Conservation (phyloP, 2,888 invertebrate genomes). For the Ceriagrion tenellum region DNA sequence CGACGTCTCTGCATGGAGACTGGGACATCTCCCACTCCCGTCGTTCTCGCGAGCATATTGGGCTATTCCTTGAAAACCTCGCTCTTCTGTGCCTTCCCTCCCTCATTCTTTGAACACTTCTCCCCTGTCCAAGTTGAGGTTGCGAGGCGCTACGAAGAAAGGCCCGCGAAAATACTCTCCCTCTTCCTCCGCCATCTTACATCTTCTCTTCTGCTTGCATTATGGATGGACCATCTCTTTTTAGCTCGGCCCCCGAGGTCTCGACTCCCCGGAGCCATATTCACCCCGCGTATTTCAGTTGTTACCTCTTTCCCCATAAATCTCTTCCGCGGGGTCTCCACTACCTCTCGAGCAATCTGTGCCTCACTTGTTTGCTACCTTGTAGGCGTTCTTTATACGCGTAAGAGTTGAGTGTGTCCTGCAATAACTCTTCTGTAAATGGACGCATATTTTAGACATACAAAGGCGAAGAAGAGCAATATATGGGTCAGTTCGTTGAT, state of each 20-base stretch:
- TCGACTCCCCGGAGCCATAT: slow-evolving; percentile 36
- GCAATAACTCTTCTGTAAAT: too few species aligned
- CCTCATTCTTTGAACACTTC: neutral
- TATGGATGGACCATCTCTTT: slow-evolving; percentile 11
- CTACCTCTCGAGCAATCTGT: neutral
- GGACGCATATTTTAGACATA: too few species aligned
- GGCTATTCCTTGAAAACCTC: neutral
- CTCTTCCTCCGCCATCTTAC: neutral
- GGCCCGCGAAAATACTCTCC: neutral
- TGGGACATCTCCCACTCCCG: neutral
- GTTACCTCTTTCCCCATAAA: slow-evolving; percentile 19
- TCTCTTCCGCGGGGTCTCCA: neutral
- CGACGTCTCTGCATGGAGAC: neutral
- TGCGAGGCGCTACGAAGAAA: neutral
- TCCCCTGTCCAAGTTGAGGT: neutral
- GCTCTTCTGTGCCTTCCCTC: neutral
- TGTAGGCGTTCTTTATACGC: neutral
- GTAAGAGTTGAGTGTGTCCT: too few species aligned
- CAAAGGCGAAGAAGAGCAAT: too few species aligned
- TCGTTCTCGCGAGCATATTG: neutral
- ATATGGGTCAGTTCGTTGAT: too few species aligned
- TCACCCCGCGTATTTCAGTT: slow-evolving; percentile 23
- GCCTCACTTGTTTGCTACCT: slow-evolving; percentile 20
- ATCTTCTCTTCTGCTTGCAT: neutral
- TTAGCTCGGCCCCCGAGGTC: neutral